Evolutionary conservation across 2,797 vertebrate genomes (phyloP).

Genomic region (Danio jaintianensis): DNA sequence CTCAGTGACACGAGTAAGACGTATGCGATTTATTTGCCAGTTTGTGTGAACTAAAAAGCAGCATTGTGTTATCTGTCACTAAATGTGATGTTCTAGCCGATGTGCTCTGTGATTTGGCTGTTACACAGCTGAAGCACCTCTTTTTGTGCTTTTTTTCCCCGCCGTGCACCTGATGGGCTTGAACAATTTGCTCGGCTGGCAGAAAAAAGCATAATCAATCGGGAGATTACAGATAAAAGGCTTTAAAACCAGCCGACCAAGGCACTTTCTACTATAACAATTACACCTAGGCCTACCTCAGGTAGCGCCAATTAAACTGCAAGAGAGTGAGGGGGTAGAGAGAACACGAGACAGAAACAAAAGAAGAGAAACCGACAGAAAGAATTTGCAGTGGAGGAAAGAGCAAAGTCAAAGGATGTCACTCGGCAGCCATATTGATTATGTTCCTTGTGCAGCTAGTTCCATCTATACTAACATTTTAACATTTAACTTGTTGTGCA

Average conservation of each 20-base stretch:
- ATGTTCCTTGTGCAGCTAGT: slow-evolving; percentile 43
- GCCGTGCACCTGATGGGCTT: slow-evolving; percentile 68
- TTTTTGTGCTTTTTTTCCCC: slow-evolving; percentile 54
- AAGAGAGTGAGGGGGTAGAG: slow-evolving; percentile 6
- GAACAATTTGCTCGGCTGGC: slow-evolving; percentile 78
- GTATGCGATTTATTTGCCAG: slow-evolving; percentile 35
- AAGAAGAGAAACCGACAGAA: slow-evolving; percentile 4
- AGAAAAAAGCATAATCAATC: slow-evolving; percentile 80
- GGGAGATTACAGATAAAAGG: slow-evolving; percentile 79
- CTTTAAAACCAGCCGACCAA: slow-evolving; percentile 75
- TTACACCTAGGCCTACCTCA: slow-evolving; percentile 77
- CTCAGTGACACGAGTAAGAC: slow-evolving; percentile 10
- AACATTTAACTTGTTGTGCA: too few species aligned
- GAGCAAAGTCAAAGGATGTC: slow-evolving; percentile 1
- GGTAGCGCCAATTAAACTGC: slow-evolving; percentile 77
- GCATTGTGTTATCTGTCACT: slow-evolving; percentile 39
- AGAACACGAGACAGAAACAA: slow-evolving; percentile 53
- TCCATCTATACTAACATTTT: neutral
- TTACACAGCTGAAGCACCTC: slow-evolving; percentile 62
- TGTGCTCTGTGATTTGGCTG: slow-evolving; percentile 47
- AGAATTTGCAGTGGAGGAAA: neutral
- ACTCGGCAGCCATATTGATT: neutral
- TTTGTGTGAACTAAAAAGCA: slow-evolving; percentile 45
- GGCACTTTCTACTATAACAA: slow-evolving; percentile 77
- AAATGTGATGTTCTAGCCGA: slow-evolving; percentile 47